These are phyloP conservation scores for Darevskia mixta DNA, from an alignment of 2,797 vertebrate genomes.

Conservation along the genomic window DNA sequence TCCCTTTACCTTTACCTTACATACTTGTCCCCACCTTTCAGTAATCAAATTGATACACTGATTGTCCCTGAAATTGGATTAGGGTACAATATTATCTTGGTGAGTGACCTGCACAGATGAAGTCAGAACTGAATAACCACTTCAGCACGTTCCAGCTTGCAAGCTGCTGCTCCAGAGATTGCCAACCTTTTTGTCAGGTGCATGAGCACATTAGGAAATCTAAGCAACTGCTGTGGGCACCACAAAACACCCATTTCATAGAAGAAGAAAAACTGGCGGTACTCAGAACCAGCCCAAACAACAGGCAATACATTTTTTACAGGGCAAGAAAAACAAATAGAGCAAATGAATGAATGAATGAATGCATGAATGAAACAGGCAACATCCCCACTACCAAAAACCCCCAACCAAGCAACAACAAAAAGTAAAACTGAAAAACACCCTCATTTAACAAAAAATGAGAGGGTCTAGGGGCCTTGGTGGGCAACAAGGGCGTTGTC, in stretches of 20 bases:
- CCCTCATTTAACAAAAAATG: not conserved
- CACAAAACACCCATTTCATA: too few species aligned
- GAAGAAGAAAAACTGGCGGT: not conserved
- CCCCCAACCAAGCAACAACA: too few species aligned
- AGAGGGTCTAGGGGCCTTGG: not conserved
- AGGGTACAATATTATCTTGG: rapidly evolving
- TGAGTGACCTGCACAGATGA: not conserved
- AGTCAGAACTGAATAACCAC: not conserved
- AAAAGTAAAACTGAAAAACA: not conserved
- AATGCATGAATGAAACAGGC: not conserved
- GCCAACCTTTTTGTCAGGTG: not conserved
- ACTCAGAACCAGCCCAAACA: too few species aligned
- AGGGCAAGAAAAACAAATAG: too few species aligned
- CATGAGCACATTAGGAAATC: too few species aligned
- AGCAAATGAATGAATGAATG: too few species aligned
- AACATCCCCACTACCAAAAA: not conserved
- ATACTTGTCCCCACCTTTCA: not conserved
- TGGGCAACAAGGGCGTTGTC: not conserved
- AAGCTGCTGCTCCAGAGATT: not conserved
- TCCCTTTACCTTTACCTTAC: too few species aligned
- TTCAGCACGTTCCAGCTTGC: not conserved
- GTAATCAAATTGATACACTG: not conserved
- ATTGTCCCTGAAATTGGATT: not conserved
- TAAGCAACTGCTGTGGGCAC: too few species aligned
- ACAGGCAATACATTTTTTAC: too few species aligned